A percentile compares a stretch with the other conserved stretches of the same genome.
Conservation (phyloP, 2,888 invertebrate species). For the Meganola albula region DNA sequence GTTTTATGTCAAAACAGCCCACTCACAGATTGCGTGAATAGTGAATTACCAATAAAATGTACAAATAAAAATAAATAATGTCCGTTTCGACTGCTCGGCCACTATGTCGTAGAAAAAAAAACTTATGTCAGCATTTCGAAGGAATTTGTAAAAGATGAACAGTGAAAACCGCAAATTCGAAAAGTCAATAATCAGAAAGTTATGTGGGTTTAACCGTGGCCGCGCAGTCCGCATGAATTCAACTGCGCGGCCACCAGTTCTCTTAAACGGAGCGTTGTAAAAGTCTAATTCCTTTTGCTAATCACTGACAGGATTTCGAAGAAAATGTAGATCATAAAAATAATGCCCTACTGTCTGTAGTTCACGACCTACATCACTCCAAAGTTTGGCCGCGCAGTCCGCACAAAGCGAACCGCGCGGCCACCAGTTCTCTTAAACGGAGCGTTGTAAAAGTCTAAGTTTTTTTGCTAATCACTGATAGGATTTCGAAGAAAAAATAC, state of each 20-base stretch:
- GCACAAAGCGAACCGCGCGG: slow-evolving; percentile 5
- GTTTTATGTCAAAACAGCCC: too few relatives aligned
- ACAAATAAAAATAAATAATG: too few relatives aligned
- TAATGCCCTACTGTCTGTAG: slow-evolving; percentile 4
- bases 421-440: slow-evolving; percentile 3
- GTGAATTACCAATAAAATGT: too few relatives aligned
- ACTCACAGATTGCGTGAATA: too few relatives aligned
- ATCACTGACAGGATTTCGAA: slow-evolving; percentile 4
- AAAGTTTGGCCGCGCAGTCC: slow-evolving; percentile 4
- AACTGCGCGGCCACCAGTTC: slow-evolving; percentile 4
- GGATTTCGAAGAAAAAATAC: slow-evolving; percentile 4
- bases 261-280: slow-evolving; percentile 3
- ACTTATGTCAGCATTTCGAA: slow-evolving; percentile 11
- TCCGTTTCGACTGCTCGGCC: slow-evolving; percentile 4
- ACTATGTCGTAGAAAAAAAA: slow-evolving; percentile 8
- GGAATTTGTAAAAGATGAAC: slow-evolving; percentile 5
- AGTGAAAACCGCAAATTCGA: slow-evolving; percentile 5
- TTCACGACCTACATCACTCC: slow-evolving; percentile 4
- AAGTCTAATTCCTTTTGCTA: slow-evolving; percentile 4
- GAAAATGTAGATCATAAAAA: slow-evolving; percentile 4
- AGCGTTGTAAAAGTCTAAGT: slow-evolving; percentile 4
- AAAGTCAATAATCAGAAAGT: slow-evolving; percentile 6
- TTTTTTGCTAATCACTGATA: slow-evolving; percentile 5
- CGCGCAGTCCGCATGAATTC: slow-evolving; percentile 3
- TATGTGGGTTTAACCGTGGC: slow-evolving; percentile 4